phyloP scores from a whole-genome alignment of 2,888 invertebrate genomes.

The Tetheella fluctuosa region DNA sequence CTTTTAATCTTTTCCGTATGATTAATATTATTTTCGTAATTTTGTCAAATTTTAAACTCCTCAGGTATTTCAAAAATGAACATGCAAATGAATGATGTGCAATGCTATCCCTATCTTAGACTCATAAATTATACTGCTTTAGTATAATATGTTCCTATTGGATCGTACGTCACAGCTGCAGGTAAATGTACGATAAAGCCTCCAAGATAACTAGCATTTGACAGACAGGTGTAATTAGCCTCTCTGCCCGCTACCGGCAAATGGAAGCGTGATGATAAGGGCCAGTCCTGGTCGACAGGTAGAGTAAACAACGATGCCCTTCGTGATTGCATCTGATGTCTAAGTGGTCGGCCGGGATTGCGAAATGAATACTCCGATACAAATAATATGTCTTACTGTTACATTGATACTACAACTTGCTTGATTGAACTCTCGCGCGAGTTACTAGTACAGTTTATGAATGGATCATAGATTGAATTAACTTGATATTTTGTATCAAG shows the following conservation, averaged over 20 bases:
- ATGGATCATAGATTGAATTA: constrained; percentile 10
- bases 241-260: constrained; percentile 57
- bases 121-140: constrained; percentile 18
- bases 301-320: constrained; percentile 74
- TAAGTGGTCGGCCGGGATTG: constrained; percentile 64
- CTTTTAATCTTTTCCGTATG: too few relatives aligned
- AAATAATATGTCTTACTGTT: constrained; percentile 31
- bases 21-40: too few relatives aligned
- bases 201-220: constrained; percentile 62
- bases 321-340: constrained; percentile 60
- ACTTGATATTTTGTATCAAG: background rate
- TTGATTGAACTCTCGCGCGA: constrained; percentile 3
- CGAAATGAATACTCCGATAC: constrained; percentile 45
- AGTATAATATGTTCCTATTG: constrained; percentile 46
- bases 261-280: constrained; percentile 63
- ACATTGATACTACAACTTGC: constrained; percentile 22
- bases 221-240: constrained; percentile 79
- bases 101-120: background rate
- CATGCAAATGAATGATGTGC: too few relatives aligned
- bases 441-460: constrained; percentile 8
- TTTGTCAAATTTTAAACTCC: too few relatives aligned
- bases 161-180: constrained; percentile 43
- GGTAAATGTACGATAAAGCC: constrained; percentile 69
- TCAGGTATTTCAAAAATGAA: too few relatives aligned
- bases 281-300: constrained; percentile 27